Evolutionary conservation across 2,888 invertebrate species (phyloP).

Genomic region (Pyralis farinalis): DNA sequence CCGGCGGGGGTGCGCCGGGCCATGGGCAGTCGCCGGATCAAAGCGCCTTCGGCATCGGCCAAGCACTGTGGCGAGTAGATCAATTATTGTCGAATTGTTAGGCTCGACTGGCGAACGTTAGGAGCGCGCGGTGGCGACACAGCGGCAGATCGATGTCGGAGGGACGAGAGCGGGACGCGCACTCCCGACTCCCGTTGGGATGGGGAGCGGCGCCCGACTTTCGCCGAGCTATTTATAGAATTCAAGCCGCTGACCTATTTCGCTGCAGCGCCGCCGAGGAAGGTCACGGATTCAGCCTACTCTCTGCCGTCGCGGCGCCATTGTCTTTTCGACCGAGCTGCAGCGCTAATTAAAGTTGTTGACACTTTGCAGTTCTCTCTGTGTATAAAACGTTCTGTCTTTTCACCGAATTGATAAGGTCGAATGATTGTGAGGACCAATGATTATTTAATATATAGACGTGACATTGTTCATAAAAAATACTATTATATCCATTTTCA

Average conservation of each 20-base stretch:
- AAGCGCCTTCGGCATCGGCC: slow-evolving; percentile 1
- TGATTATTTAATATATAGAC: too few species aligned
- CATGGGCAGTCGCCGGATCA: slow-evolving; percentile 12
- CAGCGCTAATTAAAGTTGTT: slow-evolving; percentile 78
- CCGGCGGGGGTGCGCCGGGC: slow-evolving; percentile 2
- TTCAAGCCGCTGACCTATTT: slow-evolving; percentile 80
- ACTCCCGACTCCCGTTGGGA: slow-evolving; percentile 54
- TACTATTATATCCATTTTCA: too few species aligned
- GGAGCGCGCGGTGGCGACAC: slow-evolving; percentile 22
- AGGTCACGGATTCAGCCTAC: slow-evolving; percentile 78
- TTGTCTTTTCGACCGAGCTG: slow-evolving; percentile 73
- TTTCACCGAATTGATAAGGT: slow-evolving; percentile 31
- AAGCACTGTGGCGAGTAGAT: slow-evolving; percentile 24
- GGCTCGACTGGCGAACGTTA: slow-evolving; percentile 26
- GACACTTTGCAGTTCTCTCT: slow-evolving; percentile 58
- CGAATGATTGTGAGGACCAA: too few species aligned
- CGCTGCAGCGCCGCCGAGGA: slow-evolving; percentile 74
- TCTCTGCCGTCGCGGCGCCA: slow-evolving; percentile 71
- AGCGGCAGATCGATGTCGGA: slow-evolving; percentile 42
- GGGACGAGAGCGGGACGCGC: slow-evolving; percentile 41
- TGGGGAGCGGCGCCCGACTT: slow-evolving; percentile 75
- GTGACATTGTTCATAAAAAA: too few species aligned
- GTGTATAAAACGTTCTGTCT: slow-evolving; percentile 39
- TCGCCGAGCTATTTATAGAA: slow-evolving; percentile 79
- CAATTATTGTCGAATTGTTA: slow-evolving; percentile 43